Evolutionary conservation across 1,140 invertebrate species (phyloP).

Genomic region (Aphidius ervi): DNA sequence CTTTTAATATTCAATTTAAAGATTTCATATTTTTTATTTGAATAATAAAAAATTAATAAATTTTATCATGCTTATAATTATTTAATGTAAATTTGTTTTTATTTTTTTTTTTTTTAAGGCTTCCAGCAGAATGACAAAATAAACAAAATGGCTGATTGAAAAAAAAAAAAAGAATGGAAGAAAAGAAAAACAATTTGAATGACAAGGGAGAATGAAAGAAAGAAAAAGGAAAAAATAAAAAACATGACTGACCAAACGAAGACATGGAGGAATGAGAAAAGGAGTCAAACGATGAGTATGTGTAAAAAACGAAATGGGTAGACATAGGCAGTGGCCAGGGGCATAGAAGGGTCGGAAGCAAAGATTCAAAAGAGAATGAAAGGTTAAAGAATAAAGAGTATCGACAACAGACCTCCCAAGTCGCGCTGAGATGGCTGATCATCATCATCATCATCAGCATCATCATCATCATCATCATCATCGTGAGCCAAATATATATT

Average conservation of each 20-base stretch:
- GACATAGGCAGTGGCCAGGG: conserved; percentile 31
- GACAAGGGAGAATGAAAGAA: conserved; percentile 3
- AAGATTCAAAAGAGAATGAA: conserved; percentile 4
- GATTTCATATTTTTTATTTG: no score
- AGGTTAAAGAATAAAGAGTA: conserved; percentile 33
- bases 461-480: conserved; percentile 49
- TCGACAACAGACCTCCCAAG: conserved; percentile 56
- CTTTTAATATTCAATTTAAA: no score
- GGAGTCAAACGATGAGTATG: conserved; percentile 37
- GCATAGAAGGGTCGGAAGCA: conserved; percentile 22
- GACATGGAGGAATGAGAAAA: conserved; percentile 11
- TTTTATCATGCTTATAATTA: no score
- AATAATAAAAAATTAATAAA: no score
- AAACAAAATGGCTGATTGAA: no score
- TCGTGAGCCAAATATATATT: conserved; percentile 43
- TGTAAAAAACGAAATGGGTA: conserved; percentile 47
- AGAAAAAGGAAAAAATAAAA: conserved; percentile 16
- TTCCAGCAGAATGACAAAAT: no score
- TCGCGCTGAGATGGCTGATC: conserved; percentile 54
- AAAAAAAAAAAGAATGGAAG: not conserved
- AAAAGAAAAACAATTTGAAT: conserved; percentile 22
- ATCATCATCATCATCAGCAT: conserved; percentile 49
- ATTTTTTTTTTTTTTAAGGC: no score
- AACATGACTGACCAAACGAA: conserved; percentile 15
- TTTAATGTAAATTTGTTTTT: no score